A percentile compares a stretch with the other conserved stretches of the same genome.
phyloP scores from a whole-genome alignment of 2,113 vertebrate species.

The Gallinago undulata region DNA sequence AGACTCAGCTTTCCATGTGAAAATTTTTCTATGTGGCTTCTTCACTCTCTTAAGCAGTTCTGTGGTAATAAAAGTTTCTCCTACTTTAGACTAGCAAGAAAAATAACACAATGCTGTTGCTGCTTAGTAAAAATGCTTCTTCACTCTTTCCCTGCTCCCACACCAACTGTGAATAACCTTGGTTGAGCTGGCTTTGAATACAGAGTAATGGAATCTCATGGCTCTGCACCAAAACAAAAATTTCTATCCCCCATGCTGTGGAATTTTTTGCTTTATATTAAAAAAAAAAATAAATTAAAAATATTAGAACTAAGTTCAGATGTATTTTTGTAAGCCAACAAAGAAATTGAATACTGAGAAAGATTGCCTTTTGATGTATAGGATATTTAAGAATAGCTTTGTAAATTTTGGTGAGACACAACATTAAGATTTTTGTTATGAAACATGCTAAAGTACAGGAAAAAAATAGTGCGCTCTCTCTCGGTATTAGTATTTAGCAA shows the following conservation, averaged over 20 bases:
- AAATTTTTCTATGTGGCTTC: background rate
- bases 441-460: background rate
- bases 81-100: background rate
- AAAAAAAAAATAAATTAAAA: background rate
- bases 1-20: background rate
- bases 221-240: background rate
- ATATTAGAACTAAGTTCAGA: background rate
- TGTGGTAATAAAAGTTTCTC: background rate
- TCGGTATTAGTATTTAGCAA: background rate
- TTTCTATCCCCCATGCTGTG: background rate
- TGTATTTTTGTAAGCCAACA: background rate
- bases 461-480: background rate
- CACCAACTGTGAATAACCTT: background rate
- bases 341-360: background rate
- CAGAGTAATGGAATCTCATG: background rate
- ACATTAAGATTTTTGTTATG: background rate
- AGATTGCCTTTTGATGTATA: background rate
- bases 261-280: background rate
- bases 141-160: background rate
- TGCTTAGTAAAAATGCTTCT: background rate
- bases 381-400: background rate
- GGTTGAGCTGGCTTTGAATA: background rate
- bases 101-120: background rate
- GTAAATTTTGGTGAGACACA: background rate
- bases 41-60: background rate